Evolutionary conservation across 2,797 vertebrate genomes (phyloP).

Genomic region (Sphaeramia orbicularis): DNA sequence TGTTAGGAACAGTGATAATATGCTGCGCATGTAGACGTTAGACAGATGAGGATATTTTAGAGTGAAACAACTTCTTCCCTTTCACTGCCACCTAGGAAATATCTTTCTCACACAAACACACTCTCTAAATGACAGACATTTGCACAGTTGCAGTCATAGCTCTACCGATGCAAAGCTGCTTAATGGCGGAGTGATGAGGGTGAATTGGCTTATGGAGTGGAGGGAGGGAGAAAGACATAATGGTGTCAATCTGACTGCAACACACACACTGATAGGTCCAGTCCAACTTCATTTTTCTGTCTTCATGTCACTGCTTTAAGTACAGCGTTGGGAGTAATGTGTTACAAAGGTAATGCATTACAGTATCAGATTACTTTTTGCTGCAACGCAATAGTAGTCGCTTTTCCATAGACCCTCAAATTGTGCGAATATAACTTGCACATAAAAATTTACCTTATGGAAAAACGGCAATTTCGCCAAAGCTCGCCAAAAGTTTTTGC

Average conservation of each 20-base stretch:
- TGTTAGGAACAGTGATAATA: slow-evolving; percentile 6
- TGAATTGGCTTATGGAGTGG: slow-evolving; percentile 71
- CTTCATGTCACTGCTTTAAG: neutral
- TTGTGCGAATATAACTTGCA: too few species aligned
- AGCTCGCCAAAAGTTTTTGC: too few species aligned
- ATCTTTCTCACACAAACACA: neutral
- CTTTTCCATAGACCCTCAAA: too few species aligned
- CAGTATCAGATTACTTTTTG: too few species aligned
- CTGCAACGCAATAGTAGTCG: too few species aligned
- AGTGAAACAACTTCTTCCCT: neutral
- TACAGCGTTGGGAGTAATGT: too few species aligned
- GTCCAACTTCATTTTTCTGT: slow-evolving; percentile 3
- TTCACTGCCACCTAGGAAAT: neutral
- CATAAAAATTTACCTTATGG: too few species aligned
- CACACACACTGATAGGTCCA: slow-evolving; percentile 10
- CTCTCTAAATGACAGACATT: slow-evolving; percentile 11
- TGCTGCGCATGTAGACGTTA: slow-evolving; percentile 10
- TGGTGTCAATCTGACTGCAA: slow-evolving; percentile 67
- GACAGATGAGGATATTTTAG: slow-evolving; percentile 24
- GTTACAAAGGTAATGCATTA: too few species aligned
- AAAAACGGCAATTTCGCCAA: too few species aligned
- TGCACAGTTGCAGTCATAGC: slow-evolving; percentile 29
- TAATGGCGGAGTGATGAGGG: slow-evolving; percentile 66
- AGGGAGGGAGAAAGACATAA: slow-evolving; percentile 70
- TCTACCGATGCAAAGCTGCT: slow-evolving; percentile 67